These are phyloP conservation scores for Ceyx margarethae DNA, from an alignment of 2,113 vertebrate genomes.

Conservation along the genomic window DNA sequence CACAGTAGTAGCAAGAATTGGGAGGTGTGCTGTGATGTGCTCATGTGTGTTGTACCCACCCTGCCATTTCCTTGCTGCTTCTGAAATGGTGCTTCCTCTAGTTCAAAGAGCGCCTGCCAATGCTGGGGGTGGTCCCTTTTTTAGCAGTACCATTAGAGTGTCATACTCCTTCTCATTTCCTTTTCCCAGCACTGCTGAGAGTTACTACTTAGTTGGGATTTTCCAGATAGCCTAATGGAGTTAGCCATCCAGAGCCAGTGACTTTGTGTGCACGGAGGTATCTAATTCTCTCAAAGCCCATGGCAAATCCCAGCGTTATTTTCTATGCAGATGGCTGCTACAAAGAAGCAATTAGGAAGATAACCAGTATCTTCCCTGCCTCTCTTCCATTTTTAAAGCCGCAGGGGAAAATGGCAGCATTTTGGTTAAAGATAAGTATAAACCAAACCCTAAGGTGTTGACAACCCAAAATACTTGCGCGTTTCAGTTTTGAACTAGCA, in stretches of 20 bases:
- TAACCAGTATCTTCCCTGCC: slow-evolving; percentile 4
- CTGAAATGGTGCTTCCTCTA: neutral
- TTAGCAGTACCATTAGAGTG: neutral
- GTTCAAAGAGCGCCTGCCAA: neutral
- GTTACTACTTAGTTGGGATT: neutral
- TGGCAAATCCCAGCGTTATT: slow-evolving; percentile 40
- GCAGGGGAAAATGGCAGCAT: neutral
- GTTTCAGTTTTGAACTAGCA: slow-evolving; percentile 31
- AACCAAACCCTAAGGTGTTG: slow-evolving; percentile 42
- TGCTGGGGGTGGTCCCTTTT: neutral
- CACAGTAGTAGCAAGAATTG: neutral
- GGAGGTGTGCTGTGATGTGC: neutral
- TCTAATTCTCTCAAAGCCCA: neutral
- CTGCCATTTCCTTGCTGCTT: neutral
- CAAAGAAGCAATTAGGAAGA: slow-evolving; percentile 51
- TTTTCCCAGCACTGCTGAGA: slow-evolving; percentile 43
- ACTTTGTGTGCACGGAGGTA: neutral
- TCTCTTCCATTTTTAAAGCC: slow-evolving; percentile 6
- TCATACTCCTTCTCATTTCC: slow-evolving; percentile 22
- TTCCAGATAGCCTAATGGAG: neutral
- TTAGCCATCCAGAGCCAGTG: neutral
- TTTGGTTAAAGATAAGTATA: slow-evolving; percentile 44
- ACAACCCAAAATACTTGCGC: slow-evolving; percentile 5
- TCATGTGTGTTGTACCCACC: neutral
- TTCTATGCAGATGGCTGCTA: slow-evolving; percentile 22